phyloP scores from a whole-genome alignment of 2,888 invertebrate species.

The Branchipolynoe longqiensis region DNA sequence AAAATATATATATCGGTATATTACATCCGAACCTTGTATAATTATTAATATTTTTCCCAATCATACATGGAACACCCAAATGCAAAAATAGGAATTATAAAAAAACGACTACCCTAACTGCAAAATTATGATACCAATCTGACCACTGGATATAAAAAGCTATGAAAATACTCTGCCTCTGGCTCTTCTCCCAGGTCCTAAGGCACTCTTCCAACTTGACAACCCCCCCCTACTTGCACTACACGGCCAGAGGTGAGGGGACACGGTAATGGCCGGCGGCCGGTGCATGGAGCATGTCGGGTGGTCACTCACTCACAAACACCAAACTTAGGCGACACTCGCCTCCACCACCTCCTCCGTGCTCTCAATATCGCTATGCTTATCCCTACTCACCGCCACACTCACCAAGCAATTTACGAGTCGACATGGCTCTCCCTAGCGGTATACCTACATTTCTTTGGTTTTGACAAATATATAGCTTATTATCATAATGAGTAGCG shows the following conservation, averaged over 20 bases:
- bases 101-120: conserved; percentile 61
- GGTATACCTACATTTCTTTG: conserved; percentile 29
- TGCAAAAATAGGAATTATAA: conserved; percentile 63
- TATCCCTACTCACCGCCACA: too few species aligned
- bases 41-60: conserved; percentile 36
- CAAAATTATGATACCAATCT: conserved; percentile 58
- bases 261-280: too few species aligned
- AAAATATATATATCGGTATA: conserved; percentile 60
- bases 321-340: too few species aligned
- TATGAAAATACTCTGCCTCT: conserved; percentile 61
- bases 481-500: too few species aligned
- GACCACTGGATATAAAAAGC: conserved; percentile 56
- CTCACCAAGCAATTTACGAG: not conserved
- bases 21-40: conserved; percentile 49
- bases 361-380: too few species aligned
- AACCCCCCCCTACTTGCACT: conserved; percentile 45
- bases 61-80: conserved; percentile 61
- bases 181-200: conserved; percentile 57
- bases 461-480: conserved; percentile 42
- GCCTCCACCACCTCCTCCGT: too few species aligned
- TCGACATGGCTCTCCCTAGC: not conserved
- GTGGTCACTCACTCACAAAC: too few species aligned
- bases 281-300: too few species aligned
- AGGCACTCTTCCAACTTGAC: conserved; percentile 56
- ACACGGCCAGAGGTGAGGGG: not conserved